Conservation (phyloP, 1,140 invertebrate species). For the Gryon sp. region DNA sequence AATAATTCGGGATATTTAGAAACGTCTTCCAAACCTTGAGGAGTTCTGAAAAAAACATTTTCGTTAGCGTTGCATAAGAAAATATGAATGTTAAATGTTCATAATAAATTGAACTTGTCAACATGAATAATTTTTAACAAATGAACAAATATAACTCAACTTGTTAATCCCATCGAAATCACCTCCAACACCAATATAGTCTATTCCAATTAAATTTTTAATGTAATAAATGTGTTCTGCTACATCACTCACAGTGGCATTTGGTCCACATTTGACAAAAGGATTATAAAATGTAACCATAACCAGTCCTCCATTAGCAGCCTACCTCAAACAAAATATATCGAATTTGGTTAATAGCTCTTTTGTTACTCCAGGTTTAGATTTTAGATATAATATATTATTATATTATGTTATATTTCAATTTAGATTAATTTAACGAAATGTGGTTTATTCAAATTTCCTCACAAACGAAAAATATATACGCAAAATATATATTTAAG, state of each 20-base stretch:
- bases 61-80: too few relatives aligned
- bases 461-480: too few relatives aligned
- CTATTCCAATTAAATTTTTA: constrained; percentile 81
- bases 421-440: too few relatives aligned
- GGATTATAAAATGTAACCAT: constrained; percentile 94
- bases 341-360: too few relatives aligned
- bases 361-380: too few relatives aligned
- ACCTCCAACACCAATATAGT: constrained; percentile 82
- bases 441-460: too few relatives aligned
- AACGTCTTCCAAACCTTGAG: constrained; percentile 93
- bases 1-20: constrained; percentile 93
- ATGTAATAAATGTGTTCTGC: constrained; percentile 84
- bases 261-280: constrained; percentile 89
- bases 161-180: constrained; percentile 82
- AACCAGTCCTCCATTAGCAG: constrained; percentile 89
- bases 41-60: too few relatives aligned
- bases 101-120: neutral
- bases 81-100: constrained; percentile 26
- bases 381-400: too few relatives aligned
- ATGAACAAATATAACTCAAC: constrained; percentile 70
- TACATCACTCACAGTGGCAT: constrained; percentile 87
- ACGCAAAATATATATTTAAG: too few relatives aligned
- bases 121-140: neutral
- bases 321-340: too few relatives aligned
- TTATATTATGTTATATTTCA: too few relatives aligned